Base-by-base conservation (phyloP, 2,888 invertebrate species). In the Lamellibrachia satsuma region DNA sequence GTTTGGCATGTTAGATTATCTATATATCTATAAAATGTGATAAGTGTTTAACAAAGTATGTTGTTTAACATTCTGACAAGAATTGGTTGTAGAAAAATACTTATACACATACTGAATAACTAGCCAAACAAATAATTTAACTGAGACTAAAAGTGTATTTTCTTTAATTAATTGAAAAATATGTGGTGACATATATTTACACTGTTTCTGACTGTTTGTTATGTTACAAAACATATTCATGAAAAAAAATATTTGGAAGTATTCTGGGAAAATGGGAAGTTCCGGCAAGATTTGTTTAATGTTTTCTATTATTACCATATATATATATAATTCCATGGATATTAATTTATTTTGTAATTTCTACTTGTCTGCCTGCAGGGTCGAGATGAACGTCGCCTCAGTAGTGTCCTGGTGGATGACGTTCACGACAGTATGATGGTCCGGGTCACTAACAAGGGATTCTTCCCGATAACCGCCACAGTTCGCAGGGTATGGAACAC, bases 381-480 rank as follows among this genome's bases (percentile, higher is more conserved):
- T 52, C 52, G 90, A n/a, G 94, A 94, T n/a, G 94, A 95, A 11
- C 92, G 91, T 7, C 93, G 94, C 4, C 93, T 96, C 75, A 96
- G 96, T 94, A 96, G 95, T 93, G 95, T 96, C 22, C 94, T 96
- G 6, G 96, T 96, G 93, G 96, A 96, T 93, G 96, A 96, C 22
- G 93, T 95, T 9, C 94, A 94, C 93, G 96, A 96, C 94, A 95
- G 95, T 93, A 94, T 95, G 22, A 95, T 95, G 11, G 95, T 96
- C 90, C 94, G 95, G 27, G 95, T 96, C n/a, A 95, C 95, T 93
- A 95, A 95, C 52, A 94, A 95, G 52, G 96, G 96, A 22, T 96
- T 96, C 94, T 95, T 96, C 94, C 96, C 96, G 2, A 92, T 95
- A 6, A 94, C 95, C 27, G 94, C 96, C 92, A 96, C 95, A 92